Evolutionary conservation across 1,140 invertebrate genomes (phyloP), one percentile per base, ranked within the genome.

Genomic region (Drosophila parabipectinata): DNA sequence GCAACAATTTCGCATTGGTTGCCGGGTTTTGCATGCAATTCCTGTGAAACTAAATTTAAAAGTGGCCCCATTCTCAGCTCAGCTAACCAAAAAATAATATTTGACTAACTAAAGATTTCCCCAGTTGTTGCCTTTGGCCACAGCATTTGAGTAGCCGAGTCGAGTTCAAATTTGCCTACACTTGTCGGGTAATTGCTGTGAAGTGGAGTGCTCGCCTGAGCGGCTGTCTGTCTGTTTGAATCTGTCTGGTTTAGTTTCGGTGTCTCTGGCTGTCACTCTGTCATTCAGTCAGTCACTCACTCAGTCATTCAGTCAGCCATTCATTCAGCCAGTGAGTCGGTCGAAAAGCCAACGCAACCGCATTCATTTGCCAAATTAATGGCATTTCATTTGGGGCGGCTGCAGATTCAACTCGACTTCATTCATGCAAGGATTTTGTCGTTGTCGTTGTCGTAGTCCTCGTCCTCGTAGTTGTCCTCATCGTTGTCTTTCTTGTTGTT

Each of bases 341-440:
- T 77, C 54, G 50, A 67, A 66, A 64, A 74, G 53, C 57, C 64
- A 82, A 73, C 62, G 68, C 83, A 88, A 89, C 83, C 83, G 72
- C 83, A 88, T 88, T 88, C 83, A 88, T 88, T 84, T 88, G 83
- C 83, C 79, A 88, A 88, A 88, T 88, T 88, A 88, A 88, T 88
- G 83, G 79, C 84, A 88, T 89, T 88, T 88, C 83, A 88, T 88
- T 88, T 88, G 83, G 75, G 75, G 64, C 66, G 56, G 51, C 26
- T 48, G 61, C 44, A 45, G 63, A 32, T 44, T 10, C 51, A 37
- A 54, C 63, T 69, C 63, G 59, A 69, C 85, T 88, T 83, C 83
- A 78, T 72, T 87, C 82, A 82, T 87, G 83, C 80, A 80, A 74
- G 80, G 82, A 85, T 85, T 72, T 87, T 75, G 80, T 85, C 69